Conservation (phyloP, 2,113 vertebrate genomes). For the Gracilinanus agilis region DNA sequence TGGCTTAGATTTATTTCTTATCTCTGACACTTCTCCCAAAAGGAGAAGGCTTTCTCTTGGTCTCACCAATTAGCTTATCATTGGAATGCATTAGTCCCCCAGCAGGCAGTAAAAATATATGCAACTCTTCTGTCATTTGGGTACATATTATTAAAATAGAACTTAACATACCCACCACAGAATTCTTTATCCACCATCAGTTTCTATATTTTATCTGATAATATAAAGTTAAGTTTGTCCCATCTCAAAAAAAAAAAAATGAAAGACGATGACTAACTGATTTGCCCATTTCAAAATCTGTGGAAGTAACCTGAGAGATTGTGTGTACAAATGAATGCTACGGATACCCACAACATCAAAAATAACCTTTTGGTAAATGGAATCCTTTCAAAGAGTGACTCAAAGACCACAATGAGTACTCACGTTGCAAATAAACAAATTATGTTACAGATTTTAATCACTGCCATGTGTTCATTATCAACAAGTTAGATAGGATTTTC, state of each 20-base stretch:
- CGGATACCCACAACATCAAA: background rate
- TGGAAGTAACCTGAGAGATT: conserved; percentile 1
- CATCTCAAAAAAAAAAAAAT: background rate
- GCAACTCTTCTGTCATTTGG: background rate
- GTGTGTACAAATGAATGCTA: conserved; percentile 15
- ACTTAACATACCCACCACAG: conserved; percentile 7
- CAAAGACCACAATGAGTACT: conserved; percentile 3
- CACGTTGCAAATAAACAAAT: conserved; percentile 44
- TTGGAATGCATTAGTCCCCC: background rate
- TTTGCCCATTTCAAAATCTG: conserved; percentile 18
- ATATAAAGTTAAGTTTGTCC: background rate
- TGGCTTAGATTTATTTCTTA: background rate
- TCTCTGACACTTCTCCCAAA: background rate
- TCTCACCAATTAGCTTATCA: background rate
- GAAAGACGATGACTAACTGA: background rate
- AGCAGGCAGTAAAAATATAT: background rate
- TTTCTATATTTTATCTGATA: conserved; percentile 7
- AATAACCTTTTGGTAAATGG: conserved; percentile 10
- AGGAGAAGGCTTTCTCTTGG: background rate
- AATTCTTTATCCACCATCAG: background rate
- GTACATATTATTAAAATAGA: background rate
- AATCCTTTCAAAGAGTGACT: conserved; percentile 41
- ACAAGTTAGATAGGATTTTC: conserved; percentile 5
- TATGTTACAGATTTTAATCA: conserved; percentile 48
- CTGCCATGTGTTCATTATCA: conserved; percentile 17